phyloP scores from a whole-genome alignment of 2,797 vertebrate species.

The Tachyglossus aculeatus region DNA sequence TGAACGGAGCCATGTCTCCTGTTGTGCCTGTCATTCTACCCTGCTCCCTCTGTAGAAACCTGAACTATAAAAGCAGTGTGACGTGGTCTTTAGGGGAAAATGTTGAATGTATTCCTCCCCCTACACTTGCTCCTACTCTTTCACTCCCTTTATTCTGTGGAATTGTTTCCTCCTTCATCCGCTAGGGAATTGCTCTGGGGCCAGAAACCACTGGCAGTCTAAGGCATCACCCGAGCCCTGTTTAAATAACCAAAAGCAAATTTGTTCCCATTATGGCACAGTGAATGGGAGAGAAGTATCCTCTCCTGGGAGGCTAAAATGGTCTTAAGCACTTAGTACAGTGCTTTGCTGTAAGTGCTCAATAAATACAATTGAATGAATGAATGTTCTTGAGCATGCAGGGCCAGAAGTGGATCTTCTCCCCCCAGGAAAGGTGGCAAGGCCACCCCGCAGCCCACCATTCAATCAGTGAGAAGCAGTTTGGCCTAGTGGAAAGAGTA shows the following conservation, averaged over 20 bases:
- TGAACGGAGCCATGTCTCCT: not conserved
- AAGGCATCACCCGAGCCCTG: slow-evolving; percentile 18
- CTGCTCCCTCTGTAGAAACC: slow-evolving; percentile 1
- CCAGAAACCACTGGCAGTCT: slow-evolving; percentile 15
- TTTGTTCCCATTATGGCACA: slow-evolving; percentile 30
- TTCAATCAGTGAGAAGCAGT: too few species aligned
- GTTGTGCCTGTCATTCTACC: slow-evolving; percentile 10
- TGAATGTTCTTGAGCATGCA: accelerated
- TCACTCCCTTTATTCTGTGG: not conserved
- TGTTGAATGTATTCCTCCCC: too few species aligned
- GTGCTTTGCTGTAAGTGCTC: too few species aligned
- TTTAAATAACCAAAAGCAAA: slow-evolving; percentile 41
- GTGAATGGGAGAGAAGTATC: not conserved
- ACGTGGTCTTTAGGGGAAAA: too few species aligned
- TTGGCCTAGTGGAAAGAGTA: too few species aligned
- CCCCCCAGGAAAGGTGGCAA: not conserved
- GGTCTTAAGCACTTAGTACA: too few species aligned
- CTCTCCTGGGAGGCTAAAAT: not conserved
- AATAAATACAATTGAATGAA: too few species aligned
- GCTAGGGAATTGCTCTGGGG: not conserved
- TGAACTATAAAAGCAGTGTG: not conserved
- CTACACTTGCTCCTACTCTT: accelerated
- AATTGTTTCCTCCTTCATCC: not conserved
- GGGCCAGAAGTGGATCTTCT: accelerated
- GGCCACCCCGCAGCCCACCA: too few species aligned